These are phyloP conservation scores for Aselliscus stoliczkanus DNA, from an alignment of 2,797 vertebrate genomes.

Conservation along the genomic window DNA sequence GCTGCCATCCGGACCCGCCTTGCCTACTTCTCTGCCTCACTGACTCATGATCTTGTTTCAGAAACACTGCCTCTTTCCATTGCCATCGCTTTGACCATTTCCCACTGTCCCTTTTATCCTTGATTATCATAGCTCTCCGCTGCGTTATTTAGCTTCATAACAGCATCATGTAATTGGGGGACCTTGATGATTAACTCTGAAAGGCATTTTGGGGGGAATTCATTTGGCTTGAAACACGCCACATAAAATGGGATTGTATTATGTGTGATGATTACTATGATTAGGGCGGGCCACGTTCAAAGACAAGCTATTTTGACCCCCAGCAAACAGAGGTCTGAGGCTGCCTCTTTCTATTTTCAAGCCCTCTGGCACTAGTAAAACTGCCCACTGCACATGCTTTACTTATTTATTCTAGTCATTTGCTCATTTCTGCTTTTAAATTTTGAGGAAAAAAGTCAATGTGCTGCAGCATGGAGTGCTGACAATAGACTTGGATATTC, in stretches of 20 bases:
- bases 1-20: conserved; percentile 7
- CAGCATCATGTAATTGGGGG: background rate
- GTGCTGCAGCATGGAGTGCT: background rate
- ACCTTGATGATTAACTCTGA: conserved; percentile 61
- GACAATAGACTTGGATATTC: background rate
- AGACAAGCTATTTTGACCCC: conserved; percentile 61
- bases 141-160: conserved; percentile 27
- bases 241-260: conserved; percentile 70
- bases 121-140: background rate
- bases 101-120: conserved; percentile 47
- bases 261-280: conserved; percentile 68
- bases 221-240: conserved; percentile 43
- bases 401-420: conserved; percentile 61
- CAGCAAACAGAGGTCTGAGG: conserved; percentile 45
- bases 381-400: conserved; percentile 51
- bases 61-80: conserved; percentile 56
- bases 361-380: conserved; percentile 56
- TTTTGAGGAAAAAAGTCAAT: background rate
- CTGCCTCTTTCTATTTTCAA: conserved; percentile 57
- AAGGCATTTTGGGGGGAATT: conserved; percentile 59
- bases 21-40: conserved; percentile 48
- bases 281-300: conserved; percentile 70
- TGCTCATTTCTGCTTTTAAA: conserved; percentile 39
- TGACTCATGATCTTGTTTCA: conserved; percentile 68
- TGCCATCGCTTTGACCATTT: conserved; percentile 61